These are phyloP conservation scores for Thymelicus sylvestris DNA, from an alignment of 2,888 invertebrate genomes.

Conservation along the genomic window DNA sequence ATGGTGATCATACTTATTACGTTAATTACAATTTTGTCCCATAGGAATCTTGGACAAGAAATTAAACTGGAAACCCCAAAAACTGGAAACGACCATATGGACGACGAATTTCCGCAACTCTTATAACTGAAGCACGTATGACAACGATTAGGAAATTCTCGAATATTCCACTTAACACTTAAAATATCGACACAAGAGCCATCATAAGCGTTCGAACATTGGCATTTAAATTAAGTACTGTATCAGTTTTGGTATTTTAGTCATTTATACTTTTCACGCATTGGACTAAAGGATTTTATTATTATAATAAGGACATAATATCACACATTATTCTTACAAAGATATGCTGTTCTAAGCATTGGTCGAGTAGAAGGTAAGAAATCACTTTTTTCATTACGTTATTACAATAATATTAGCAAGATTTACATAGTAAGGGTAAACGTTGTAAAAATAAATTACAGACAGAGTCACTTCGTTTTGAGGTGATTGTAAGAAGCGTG, in stretches of 20 bases:
- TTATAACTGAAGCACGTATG: slow-evolving; percentile 59
- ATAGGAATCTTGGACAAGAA: slow-evolving; percentile 11
- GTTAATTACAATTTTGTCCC: slow-evolving; percentile 23
- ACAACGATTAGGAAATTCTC: slow-evolving; percentile 61
- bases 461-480: slow-evolving; percentile 40
- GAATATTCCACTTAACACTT: slow-evolving; percentile 59
- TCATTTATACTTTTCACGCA: slow-evolving; percentile 52
- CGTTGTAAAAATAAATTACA: slow-evolving; percentile 40
- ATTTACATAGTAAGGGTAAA: slow-evolving; percentile 40
- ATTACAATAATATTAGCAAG: slow-evolving; percentile 18
- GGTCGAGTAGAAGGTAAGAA: slow-evolving; percentile 75
- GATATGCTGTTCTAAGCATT: slow-evolving; percentile 83
- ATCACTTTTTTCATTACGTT: slow-evolving; percentile 39
- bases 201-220: slow-evolving; percentile 66
- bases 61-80: background rate
- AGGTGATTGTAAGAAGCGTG: slow-evolving; percentile 42
- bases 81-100: slow-evolving; percentile 1
- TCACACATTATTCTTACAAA: slow-evolving; percentile 82
- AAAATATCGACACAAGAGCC: slow-evolving; percentile 47
- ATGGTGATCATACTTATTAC: slow-evolving; percentile 21
- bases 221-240: slow-evolving; percentile 78
- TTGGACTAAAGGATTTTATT: slow-evolving; percentile 73
- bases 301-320: slow-evolving; percentile 82
- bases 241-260: slow-evolving; percentile 72
- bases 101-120: slow-evolving; percentile 13